Evolutionary conservation across 2,797 vertebrate species (phyloP).

Genomic region (Discoglossus pictus): DNA sequence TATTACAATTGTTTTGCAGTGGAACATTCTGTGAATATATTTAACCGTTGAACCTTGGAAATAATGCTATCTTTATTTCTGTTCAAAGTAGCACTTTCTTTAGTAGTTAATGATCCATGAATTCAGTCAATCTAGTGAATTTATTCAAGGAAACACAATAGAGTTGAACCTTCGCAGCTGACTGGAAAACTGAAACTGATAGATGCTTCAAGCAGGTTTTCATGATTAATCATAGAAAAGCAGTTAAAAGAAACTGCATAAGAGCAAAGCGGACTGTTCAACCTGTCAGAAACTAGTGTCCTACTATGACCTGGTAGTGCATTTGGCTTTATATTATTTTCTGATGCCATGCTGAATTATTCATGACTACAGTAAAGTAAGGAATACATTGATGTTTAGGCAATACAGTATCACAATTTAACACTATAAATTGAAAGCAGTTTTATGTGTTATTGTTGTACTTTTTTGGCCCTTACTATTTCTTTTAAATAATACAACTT

Average conservation of each 20-base stretch:
- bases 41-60: slow-evolving; percentile 1
- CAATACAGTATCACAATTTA: too few species aligned
- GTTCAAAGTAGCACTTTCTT: slow-evolving; percentile 28
- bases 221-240: slow-evolving; percentile 42
- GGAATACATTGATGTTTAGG: too few species aligned
- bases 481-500: too few species aligned
- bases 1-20: too few species aligned
- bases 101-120: slow-evolving; percentile 40
- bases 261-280: slow-evolving; percentile 15
- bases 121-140: slow-evolving; percentile 41
- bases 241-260: slow-evolving; percentile 26
- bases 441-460: too few species aligned
- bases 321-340: slow-evolving; percentile 6
- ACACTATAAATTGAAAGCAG: too few species aligned
- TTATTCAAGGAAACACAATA: slow-evolving; percentile 46
- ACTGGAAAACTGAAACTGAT: slow-evolving; percentile 52
- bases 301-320: slow-evolving; percentile 22
- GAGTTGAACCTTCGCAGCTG: slow-evolving; percentile 42
- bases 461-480: too few species aligned
- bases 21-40: neutral
- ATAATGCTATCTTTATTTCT: slow-evolving; percentile 8
- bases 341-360: neutral
- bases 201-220: slow-evolving; percentile 43
- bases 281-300: neutral
- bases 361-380: too few species aligned